Base-by-base conservation (phyloP, 2,888 invertebrate genomes). In the Luffia ferchaultella region DNA sequence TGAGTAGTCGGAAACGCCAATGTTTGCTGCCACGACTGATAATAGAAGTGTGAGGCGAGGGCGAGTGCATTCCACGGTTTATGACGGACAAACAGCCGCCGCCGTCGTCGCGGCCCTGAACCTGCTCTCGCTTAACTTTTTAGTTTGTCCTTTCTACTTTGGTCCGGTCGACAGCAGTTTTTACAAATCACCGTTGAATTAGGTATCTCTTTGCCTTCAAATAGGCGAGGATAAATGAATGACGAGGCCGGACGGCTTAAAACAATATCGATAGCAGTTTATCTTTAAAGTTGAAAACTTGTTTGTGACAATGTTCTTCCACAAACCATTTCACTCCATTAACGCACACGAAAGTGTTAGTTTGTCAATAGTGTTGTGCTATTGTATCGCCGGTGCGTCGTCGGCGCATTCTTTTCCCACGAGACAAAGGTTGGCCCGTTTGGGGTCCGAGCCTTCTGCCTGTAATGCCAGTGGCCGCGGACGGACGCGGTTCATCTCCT, bases 41-140 rank as follows among this genome's bases (percentile, higher is more conserved):
- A 30, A 30, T 30, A 30, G 30, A 30, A 30, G 30, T 12, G 30
- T 30, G 30, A 30, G 30, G 30, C 30, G 30, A 30, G 30, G 58
- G 55, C 54, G 62, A 57, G 60, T 45, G 61, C 71, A 71, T 74
- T 76, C 71, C 70, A 61, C 57, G 58, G 65, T 68, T 71, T 68
- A 70, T 65, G 70, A 68, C 64, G 63, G 62, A 64, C 62, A 58
- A 57, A 58, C 58, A 62, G 58, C 59, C 61, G 55, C 53, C 46
- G 48, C 46, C 43, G 49, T 15, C 58, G 56, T 64, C 61, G 59
- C 55, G 57, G 59, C 52, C 55, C 57, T 56, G 62, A 61, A 64
- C 62, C 61, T 60, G 59, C 59, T 43, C 40, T 43, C 30, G 3
- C 12, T 30, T 12, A 30, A 30, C 5, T 12, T 30, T 30, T 30